These are phyloP conservation scores for Drosophila virilis DNA, from an alignment of 1,140 invertebrate genomes.

Conservation along the genomic window DNA sequence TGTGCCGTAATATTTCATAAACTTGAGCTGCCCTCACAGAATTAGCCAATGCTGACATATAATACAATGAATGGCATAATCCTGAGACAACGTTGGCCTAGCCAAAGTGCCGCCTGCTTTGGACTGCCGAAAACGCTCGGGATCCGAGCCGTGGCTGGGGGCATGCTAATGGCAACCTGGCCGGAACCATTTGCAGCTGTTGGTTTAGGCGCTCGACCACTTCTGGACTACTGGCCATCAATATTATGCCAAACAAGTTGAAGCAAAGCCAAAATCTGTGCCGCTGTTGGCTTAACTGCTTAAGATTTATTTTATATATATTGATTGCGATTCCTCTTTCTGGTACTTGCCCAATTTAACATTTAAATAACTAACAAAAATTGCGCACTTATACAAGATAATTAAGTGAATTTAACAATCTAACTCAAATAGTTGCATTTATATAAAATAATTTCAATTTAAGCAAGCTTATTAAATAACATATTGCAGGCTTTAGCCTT, in stretches of 20 bases:
- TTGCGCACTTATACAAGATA: too few species aligned
- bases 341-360: too few species aligned
- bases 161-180: not conserved
- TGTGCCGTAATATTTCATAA: conserved; percentile 75
- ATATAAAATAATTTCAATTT: too few species aligned
- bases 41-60: conserved; percentile 79
- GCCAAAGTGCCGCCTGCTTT: conserved; percentile 40
- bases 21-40: conserved; percentile 44
- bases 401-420: too few species aligned
- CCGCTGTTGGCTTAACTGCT: not conserved
- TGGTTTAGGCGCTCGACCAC: conserved; percentile 12
- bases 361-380: too few species aligned
- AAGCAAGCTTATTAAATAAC: too few species aligned
- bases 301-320: conserved; percentile 9
- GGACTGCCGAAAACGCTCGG: not conserved
- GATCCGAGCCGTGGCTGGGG: not conserved
- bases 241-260: not conserved
- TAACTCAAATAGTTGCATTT: too few species aligned
- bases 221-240: conserved; percentile 5
- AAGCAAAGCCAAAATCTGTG: conserved; percentile 1
- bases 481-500: too few species aligned
- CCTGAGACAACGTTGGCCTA: conserved; percentile 62
- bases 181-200: conserved; percentile 6
- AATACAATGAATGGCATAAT: conserved; percentile 72
- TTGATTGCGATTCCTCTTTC: not conserved